Evolutionary conservation across 2,888 invertebrate species (phyloP).

Genomic region (Megaustenia siamemsis): DNA sequence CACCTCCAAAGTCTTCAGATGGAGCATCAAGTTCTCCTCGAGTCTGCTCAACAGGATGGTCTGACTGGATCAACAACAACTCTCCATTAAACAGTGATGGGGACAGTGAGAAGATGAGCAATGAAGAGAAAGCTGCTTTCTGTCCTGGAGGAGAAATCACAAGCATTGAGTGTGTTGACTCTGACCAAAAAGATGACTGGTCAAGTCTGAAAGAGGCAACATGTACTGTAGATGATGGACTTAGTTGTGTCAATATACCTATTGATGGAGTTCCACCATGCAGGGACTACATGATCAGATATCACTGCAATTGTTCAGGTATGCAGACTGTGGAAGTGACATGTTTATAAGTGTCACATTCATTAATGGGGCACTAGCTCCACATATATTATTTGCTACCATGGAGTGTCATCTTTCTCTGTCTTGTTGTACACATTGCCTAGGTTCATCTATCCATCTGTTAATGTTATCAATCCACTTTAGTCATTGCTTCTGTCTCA

Average conservation of each 20-base stretch:
- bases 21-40: background rate
- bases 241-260: constrained; percentile 17
- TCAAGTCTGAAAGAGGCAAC: constrained; percentile 65
- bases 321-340: background rate
- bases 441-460: no score
- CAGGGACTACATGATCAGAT: constrained; percentile 71
- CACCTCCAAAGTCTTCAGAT: no score
- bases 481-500: no score
- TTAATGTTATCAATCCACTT: no score
- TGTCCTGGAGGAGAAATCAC: constrained; percentile 70
- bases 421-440: no score
- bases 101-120: constrained; percentile 65
- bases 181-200: constrained; percentile 63
- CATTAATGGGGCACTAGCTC: no score
- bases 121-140: constrained; percentile 62
- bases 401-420: no score
- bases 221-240: constrained; percentile 84
- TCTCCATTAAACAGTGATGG: constrained; percentile 63
- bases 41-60: constrained; percentile 60
- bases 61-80: constrained; percentile 69
- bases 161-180: constrained; percentile 72
- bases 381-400: no score
- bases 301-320: constrained; percentile 81
- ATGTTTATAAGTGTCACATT: no score
- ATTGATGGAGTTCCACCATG: constrained; percentile 57